Percentiles rank a stretch among this genome's conserved stretches.
phyloP scores from a whole-genome alignment of 1,140 invertebrate genomes.

The Aphaenogaster floridana region DNA sequence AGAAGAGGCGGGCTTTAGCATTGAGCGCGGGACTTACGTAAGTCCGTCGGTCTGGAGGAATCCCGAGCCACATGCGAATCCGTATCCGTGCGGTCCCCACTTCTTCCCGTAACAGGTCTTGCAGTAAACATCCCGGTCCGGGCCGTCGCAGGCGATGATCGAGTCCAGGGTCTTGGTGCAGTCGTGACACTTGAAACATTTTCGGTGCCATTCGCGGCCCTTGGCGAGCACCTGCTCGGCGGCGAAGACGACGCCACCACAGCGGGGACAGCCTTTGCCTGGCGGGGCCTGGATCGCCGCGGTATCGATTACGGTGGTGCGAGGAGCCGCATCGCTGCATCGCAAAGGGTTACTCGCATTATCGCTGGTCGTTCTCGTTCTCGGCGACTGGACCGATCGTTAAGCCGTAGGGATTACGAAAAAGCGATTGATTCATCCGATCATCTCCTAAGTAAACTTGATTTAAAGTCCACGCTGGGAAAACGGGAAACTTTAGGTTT shows the following conservation, averaged over 20 bases:
- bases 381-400: neutral
- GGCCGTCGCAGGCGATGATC: conserved; percentile 96
- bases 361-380: neutral
- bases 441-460: neutral
- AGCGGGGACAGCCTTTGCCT: conserved; percentile 95
- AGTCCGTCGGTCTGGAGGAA: conserved; percentile 96
- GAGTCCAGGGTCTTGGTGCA: conserved; percentile 97
- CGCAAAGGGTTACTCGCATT: neutral
- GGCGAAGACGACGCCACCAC: conserved; percentile 95
- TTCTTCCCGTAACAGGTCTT: conserved; percentile 97
- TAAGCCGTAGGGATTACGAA: conserved; percentile 15
- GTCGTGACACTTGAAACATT: conserved; percentile 98
- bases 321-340: conserved; percentile 90
- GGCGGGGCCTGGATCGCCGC: conserved; percentile 92
- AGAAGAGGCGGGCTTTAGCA: neutral
- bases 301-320: conserved; percentile 93
- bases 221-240: conserved; percentile 96
- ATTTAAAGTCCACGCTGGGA: neutral
- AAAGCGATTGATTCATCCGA: conserved; percentile 26
- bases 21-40: conserved; percentile 89
- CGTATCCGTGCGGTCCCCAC: conserved; percentile 98
- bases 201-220: conserved; percentile 97
- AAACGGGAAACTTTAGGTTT: neutral
- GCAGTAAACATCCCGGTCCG: conserved; percentile 96
- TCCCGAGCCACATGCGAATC: conserved; percentile 97